Evolutionary conservation across 2,113 vertebrate genomes (phyloP), one percentile per base, ranked within the genome.

Genomic region (Chiloscyllium plagiosum): DNA sequence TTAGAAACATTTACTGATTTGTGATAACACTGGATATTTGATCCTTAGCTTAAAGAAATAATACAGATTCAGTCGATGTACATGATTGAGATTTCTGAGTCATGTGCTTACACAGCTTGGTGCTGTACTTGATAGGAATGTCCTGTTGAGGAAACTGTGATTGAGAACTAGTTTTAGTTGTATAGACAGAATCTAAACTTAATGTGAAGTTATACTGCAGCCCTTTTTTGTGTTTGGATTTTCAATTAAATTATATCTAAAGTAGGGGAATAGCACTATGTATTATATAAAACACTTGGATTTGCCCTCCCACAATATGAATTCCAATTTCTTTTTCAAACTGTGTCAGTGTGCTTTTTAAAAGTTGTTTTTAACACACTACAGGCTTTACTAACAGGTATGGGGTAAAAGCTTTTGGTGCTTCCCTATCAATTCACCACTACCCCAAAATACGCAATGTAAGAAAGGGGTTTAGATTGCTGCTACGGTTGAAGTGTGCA

Each of bases 401-500:
- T 52, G 69, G 69, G 69, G 42, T 95, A 95, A 70, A 95, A 72
- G 47, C 42, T 72, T 95, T 95, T 95, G 42, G 69, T 95, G 94
- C 69, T 95, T 72, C 47, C 94, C 94, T 69, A 95, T 95, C 42
- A 33, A 42, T 95, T 94, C 42, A 37, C 69, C 94, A 68, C 94
- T 69, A 69, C 94, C 94, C 69, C 61, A 93, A 95, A 95, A 72
- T 72, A 94, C 69, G 70, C 37, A 50, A 72, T 95, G 29, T 72
- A 29, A 72, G 69, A 95, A 52, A 26, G 94, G 93, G 94, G 69
- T 76, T 95, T 95, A 95, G 94, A 47, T 95, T 95, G 94, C 94
- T 95, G 94, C 94, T 95, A 95, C 72, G 68, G 94, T 95, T 95
- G 98, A 98, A 98, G 98, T 98, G 98, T 99, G 98, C 98, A 98